These are phyloP conservation scores for Ectemnius lituratus DNA, from an alignment of 2,888 invertebrate genomes.

Conservation along the genomic window DNA sequence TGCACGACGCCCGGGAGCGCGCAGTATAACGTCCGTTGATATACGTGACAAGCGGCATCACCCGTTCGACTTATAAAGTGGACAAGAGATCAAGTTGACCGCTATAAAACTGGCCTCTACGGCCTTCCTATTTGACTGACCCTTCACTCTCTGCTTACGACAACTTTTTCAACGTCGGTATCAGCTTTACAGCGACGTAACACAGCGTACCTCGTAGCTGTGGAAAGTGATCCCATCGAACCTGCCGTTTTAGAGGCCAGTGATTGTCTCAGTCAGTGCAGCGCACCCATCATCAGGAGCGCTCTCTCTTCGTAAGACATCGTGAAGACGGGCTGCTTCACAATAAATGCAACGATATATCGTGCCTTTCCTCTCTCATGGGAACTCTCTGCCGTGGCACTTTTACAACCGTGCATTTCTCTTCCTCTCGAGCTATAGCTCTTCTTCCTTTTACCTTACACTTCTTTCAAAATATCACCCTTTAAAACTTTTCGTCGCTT, in stretches of 20 bases:
- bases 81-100: constrained; percentile 34
- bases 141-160: background rate
- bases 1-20: constrained; percentile 10
- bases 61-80: constrained; percentile 51
- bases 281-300: background rate
- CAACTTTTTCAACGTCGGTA: background rate
- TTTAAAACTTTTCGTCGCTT: constrained; percentile 31
- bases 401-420: constrained; percentile 1
- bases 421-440: background rate
- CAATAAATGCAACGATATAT: constrained; percentile 44
- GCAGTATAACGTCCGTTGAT: background rate
- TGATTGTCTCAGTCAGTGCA: background rate
- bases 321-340: constrained; percentile 39
- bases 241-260: background rate
- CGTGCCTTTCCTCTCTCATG: constrained; percentile 47
- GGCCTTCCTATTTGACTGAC: constrained; percentile 2
- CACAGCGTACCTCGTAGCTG: background rate
- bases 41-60: constrained; percentile 3
- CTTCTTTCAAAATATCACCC: constrained; percentile 2
- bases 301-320: background rate
- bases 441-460: background rate
- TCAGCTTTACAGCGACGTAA: constrained; percentile 5
- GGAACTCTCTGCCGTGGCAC: constrained; percentile 13
- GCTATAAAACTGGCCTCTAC: constrained; percentile 7
- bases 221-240: background rate